Base-by-base conservation (phyloP, 2,113 vertebrate species). In the Callorhinus ursinus region DNA sequence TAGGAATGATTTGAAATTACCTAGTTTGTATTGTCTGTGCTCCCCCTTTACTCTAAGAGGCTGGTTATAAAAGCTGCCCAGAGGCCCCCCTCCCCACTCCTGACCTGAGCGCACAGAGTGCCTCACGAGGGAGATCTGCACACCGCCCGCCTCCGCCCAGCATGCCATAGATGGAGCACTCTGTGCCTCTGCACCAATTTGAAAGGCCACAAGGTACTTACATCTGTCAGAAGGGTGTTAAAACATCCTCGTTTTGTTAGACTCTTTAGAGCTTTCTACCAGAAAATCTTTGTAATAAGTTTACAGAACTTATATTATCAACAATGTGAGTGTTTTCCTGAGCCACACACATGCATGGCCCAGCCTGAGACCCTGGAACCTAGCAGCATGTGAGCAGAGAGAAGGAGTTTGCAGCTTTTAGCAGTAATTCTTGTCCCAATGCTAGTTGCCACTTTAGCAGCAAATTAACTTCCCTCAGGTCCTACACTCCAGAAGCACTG, bases 81-180 rank as follows among this genome's bases (percentile, higher is more conserved):
- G 69, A 22, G 55, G 2, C 28, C 63, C 63, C 24, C 79, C 28
- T 36, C 36, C 36, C 36, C 36, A 36, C 46, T 22, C 33, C 10
- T 21, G n/a, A n/a, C 39, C 36, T 1, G 28, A 42, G 22, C 21
- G 4, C 28, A 26, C 28, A 15, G 13, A 19, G n/a, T 18, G 22
- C 36, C 65, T 14, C 21, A 4, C 7, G 16, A 31, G 55, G 28
- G 61, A 15, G 15, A 18, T 0, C 1, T 26, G 15, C 13, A 5
- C 39, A 39, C 39, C 39, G 4, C 39, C 39, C 39, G 2, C 42
- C 26, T 12, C 1, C 3, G 7, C 24, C 24, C 72, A 57, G 9
- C 8, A 1, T 7, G 24, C 24, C 7, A 5, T 4, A 2, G 39
- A 10, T 28, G 8, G 49, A 13, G 12, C 19, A 0, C 33, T 0